Evolutionary conservation across 2,888 invertebrate species (phyloP).

Genomic region (Phortica magna): DNA sequence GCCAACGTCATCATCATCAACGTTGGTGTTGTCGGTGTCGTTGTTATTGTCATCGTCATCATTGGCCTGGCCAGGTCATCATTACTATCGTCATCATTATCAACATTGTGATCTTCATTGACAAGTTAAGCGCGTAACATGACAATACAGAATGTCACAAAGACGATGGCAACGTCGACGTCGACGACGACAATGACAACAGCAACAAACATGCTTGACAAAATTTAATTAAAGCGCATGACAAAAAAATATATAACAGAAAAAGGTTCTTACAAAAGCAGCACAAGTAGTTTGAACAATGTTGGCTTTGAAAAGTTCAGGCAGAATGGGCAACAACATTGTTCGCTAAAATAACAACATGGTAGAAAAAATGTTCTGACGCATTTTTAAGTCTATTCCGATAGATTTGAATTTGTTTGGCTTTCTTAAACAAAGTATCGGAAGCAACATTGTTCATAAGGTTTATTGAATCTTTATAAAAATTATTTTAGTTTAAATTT

Average conservation of each 20-base stretch:
- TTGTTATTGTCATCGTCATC: conserved; percentile 33
- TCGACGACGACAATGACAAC: conserved; percentile 43
- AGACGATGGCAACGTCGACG: not conserved
- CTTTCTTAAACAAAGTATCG: too few relatives aligned
- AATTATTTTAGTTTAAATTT: too few relatives aligned
- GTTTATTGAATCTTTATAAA: too few relatives aligned
- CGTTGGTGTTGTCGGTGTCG: conserved; percentile 41
- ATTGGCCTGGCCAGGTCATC: conserved; percentile 23
- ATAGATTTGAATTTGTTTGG: too few relatives aligned
- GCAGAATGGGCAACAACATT: conserved; percentile 41
- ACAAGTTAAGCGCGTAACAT: conserved; percentile 37
- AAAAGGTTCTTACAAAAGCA: conserved; percentile 17
- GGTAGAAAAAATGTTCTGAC: too few relatives aligned
- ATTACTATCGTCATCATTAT: conserved; percentile 47
- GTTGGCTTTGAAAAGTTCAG: not conserved
- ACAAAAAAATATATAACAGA: conserved; percentile 45
- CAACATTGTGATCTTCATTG: conserved; percentile 35
- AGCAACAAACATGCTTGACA: conserved; percentile 51
- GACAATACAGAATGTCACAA: conserved; percentile 39
- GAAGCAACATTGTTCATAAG: too few relatives aligned
- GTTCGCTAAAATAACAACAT: not conserved
- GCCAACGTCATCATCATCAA: conserved; percentile 47
- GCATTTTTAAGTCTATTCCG: too few relatives aligned
- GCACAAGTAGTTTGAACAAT: not conserved
- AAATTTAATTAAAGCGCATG: conserved; percentile 71